These are phyloP conservation scores for Anser brachyrhynchus DNA, from an alignment of 2,113 vertebrate species.

Conservation along the genomic window DNA sequence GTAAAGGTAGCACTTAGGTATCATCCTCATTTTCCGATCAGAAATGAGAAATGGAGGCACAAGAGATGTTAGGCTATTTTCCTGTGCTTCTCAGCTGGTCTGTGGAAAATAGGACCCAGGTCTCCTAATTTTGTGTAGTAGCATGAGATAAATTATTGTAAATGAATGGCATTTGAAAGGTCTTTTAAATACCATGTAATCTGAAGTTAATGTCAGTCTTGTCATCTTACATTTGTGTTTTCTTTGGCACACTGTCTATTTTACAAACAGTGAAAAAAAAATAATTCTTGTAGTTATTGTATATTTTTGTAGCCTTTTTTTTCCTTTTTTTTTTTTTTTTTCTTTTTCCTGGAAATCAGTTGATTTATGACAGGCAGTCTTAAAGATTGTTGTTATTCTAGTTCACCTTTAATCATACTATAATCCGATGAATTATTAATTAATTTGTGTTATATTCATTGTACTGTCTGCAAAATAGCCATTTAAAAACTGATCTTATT, in stretches of 20 bases:
- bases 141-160: neutral
- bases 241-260: neutral
- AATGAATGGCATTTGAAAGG: neutral
- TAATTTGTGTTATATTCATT: neutral
- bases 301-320: neutral
- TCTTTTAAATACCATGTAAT: neutral
- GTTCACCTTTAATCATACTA: neutral
- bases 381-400: neutral
- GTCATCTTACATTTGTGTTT: neutral
- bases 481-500: neutral
- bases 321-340: too few relatives aligned
- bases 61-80: neutral
- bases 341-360: neutral
- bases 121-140: neutral
- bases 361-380: neutral
- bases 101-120: neutral
- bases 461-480: neutral
- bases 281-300: neutral
- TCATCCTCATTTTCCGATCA: constrained; percentile 8
- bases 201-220: neutral
- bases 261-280: neutral
- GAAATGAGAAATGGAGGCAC: constrained; percentile 8
- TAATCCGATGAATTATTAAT: constrained; percentile 26
- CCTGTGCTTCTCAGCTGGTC: neutral
- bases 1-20: constrained; percentile 37